Percentiles rank a stretch among this genome's conserved stretches.
Conservation (phyloP, 2,888 invertebrate genomes). For the Cephus sareptanus region DNA sequence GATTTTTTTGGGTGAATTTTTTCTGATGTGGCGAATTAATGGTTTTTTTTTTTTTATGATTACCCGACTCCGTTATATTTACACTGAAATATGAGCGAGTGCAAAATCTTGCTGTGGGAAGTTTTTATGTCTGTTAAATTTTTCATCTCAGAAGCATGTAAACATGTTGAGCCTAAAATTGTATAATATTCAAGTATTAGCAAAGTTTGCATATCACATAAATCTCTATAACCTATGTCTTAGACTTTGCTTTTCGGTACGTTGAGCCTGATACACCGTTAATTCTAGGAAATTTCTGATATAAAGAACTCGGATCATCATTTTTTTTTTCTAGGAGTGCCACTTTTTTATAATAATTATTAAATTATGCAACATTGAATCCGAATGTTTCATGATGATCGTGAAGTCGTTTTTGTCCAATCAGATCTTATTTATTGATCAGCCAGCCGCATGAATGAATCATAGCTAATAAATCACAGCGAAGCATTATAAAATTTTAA, state of each 20-base stretch:
- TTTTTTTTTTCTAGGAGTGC: not conserved
- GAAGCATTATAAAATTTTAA: not conserved
- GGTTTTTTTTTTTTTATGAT: not conserved
- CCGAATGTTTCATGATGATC: not conserved
- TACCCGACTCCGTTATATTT: not conserved
- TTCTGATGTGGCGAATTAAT: not conserved
- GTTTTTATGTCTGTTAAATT: not conserved
- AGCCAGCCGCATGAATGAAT: not conserved
- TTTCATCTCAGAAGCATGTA: too few species aligned
- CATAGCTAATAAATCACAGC: not conserved
- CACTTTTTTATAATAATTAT: not conserved
- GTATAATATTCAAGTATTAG: not conserved
- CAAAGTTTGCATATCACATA: not conserved
- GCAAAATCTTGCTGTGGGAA: not conserved
- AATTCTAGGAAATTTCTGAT: not conserved
- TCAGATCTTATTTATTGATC: not conserved
- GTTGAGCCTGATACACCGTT: not conserved
- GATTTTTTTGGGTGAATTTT: not conserved
- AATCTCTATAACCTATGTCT: not conserved
- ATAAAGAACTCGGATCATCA: not conserved
- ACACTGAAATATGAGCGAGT: not conserved
- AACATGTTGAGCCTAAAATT: too few species aligned
- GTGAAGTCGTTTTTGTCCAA: not conserved
- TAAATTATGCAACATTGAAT: not conserved
- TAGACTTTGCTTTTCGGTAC: too few species aligned